Evolutionary conservation across 2,888 invertebrate species (phyloP).

Genomic region (Agriopis aurantiaria): DNA sequence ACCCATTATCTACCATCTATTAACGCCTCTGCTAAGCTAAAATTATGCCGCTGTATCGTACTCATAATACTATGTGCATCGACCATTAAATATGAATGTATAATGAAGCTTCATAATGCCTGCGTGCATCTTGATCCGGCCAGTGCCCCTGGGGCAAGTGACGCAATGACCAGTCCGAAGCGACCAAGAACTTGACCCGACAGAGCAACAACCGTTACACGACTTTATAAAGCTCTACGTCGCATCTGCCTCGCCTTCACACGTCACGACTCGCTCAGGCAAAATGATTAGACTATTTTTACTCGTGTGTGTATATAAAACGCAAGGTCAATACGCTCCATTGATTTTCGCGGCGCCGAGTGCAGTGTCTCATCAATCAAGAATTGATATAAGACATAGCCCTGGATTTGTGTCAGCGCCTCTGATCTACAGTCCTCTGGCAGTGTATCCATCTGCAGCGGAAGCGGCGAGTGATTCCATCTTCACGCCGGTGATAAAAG

Average conservation of each 20-base stretch:
- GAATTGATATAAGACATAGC: constrained; percentile 78
- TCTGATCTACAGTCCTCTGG: constrained; percentile 65
- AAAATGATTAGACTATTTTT: constrained; percentile 69
- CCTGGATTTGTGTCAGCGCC: constrained; percentile 63
- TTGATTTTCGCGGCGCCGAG: constrained; percentile 80
- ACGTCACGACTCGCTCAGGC: constrained; percentile 51
- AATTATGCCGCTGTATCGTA: constrained; percentile 21
- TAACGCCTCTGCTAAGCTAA: background rate
- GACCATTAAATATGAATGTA: constrained; percentile 47
- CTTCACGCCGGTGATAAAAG: constrained; percentile 56
- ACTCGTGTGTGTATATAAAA: constrained; percentile 55
- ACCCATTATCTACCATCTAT: background rate
- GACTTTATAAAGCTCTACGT: constrained; percentile 69
- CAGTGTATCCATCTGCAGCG: constrained; percentile 52
- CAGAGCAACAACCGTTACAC: constrained; percentile 73
- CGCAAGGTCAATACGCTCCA: constrained; percentile 63
- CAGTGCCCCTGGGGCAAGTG: constrained; percentile 68
- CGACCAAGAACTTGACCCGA: constrained; percentile 79
- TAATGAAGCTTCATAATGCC: constrained; percentile 50
- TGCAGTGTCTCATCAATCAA: constrained; percentile 85
- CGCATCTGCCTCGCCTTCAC: constrained; percentile 59
- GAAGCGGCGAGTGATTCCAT: constrained; percentile 52
- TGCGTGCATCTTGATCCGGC: constrained; percentile 69
- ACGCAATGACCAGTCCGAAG: constrained; percentile 69
- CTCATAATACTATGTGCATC: constrained; percentile 42